phyloP scores from a whole-genome alignment of 1,140 invertebrate species.

The Drosophila subobscura region DNA sequence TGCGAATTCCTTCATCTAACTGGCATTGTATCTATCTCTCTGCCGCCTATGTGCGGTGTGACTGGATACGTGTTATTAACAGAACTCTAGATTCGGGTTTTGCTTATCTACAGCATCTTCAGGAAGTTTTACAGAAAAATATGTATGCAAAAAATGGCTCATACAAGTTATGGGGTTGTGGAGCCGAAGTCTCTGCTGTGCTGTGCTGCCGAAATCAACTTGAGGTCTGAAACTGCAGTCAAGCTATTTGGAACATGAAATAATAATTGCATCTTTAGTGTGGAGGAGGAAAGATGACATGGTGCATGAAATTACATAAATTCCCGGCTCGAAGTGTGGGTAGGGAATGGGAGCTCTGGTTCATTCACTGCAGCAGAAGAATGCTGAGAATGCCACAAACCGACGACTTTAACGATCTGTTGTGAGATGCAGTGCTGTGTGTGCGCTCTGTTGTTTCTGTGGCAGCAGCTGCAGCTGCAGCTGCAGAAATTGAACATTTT shows the following conservation, averaged over 20 bases:
- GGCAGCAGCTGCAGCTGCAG: constrained; percentile 4
- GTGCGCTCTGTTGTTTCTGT: no score
- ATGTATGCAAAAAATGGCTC: no score
- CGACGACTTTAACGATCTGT: constrained; percentile 22
- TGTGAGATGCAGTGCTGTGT: constrained; percentile 20
- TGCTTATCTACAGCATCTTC: no score
- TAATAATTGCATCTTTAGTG: constrained; percentile 43
- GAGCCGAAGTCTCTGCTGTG: constrained; percentile 4
- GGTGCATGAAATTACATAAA: constrained; percentile 36
- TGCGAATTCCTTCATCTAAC: constrained; percentile 18
- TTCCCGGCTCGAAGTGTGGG: not conserved
- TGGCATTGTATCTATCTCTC: constrained; percentile 23
- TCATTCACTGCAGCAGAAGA: constrained; percentile 4
- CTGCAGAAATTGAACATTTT: constrained; percentile 47
- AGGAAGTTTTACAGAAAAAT: no score
- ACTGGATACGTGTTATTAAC: constrained; percentile 23
- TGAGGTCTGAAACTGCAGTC: constrained; percentile 3
- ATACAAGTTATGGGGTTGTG: not conserved
- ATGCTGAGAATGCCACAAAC: constrained; percentile 49
- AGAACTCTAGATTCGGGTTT: constrained; percentile 32
- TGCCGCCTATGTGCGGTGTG: constrained; percentile 16
- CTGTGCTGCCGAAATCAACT: constrained; percentile 8
- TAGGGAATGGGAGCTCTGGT: no score
- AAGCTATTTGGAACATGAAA: constrained; percentile 56
- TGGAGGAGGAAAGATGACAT: constrained; percentile 12